Percentiles rank a stretch among this genome's conserved stretches.
phyloP scores from a whole-genome alignment of 2,888 invertebrate species.

The Acleris literana region DNA sequence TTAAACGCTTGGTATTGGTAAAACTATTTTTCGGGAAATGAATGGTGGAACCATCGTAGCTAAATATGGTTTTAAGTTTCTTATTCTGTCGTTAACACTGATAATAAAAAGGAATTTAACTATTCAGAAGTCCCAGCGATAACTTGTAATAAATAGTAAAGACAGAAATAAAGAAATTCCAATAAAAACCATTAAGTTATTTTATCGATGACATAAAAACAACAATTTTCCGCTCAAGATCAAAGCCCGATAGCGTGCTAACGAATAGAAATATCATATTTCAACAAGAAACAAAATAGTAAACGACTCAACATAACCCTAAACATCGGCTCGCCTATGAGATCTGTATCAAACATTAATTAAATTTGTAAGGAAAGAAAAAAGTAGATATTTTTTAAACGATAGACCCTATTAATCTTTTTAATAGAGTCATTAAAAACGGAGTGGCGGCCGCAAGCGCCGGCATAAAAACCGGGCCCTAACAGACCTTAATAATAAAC shows the following conservation, averaged over 20 bases:
- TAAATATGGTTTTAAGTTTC: not conserved
- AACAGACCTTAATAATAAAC: slow-evolving; percentile 52
- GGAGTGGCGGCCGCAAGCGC: slow-evolving; percentile 66
- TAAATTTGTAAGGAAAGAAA: slow-evolving; percentile 76
- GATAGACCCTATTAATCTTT: slow-evolving; percentile 77
- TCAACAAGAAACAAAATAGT: slow-evolving; percentile 41
- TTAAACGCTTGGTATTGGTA: slow-evolving; percentile 19
- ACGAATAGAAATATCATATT: slow-evolving; percentile 45
- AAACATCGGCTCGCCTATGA: slow-evolving; percentile 47
- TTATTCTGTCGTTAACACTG: not conserved
- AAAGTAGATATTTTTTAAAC: slow-evolving; percentile 68
- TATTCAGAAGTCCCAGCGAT: slow-evolving; percentile 13
- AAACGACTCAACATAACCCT: slow-evolving; percentile 36
- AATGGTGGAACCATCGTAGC: not conserved
- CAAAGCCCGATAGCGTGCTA: slow-evolving; percentile 22
- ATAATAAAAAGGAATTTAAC: not conserved
- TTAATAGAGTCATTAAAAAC: slow-evolving; percentile 82
- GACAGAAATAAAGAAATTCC: slow-evolving; percentile 26
- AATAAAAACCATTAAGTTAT: slow-evolving; percentile 9
- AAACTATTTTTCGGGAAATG: not conserved
- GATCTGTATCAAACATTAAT: slow-evolving; percentile 74
- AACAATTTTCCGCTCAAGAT: slow-evolving; percentile 17
- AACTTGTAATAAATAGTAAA: slow-evolving; percentile 17
- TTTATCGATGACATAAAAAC: slow-evolving; percentile 22
- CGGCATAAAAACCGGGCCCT: slow-evolving; percentile 50